A percentile compares a stretch with the other conserved stretches of the same genome.
Evolutionary conservation across 2,888 invertebrate genomes (phyloP).

Genomic region (Sphaerophoria taeniata): DNA sequence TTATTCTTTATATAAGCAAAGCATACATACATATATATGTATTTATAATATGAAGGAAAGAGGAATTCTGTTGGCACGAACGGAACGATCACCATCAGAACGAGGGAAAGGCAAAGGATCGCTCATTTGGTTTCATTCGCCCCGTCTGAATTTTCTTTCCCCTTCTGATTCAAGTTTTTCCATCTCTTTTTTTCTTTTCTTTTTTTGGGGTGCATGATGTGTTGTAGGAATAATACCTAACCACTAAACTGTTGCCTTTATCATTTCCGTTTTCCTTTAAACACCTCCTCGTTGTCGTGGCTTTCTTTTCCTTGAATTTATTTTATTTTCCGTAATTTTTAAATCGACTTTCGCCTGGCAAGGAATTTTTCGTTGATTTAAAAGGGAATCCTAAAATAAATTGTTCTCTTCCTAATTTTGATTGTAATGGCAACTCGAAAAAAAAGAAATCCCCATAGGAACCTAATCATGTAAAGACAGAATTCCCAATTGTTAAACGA

Average conservation of each 20-base stretch:
- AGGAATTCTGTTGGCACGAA: constrained; percentile 63
- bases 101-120: constrained; percentile 67
- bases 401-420: constrained; percentile 58
- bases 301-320: constrained; percentile 37
- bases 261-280: constrained; percentile 71
- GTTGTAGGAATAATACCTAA: constrained; percentile 34
- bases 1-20: constrained; percentile 4
- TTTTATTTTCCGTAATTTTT: constrained; percentile 34
- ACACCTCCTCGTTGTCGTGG: constrained; percentile 46
- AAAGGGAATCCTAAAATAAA: constrained; percentile 74
- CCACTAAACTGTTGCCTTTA: constrained; percentile 69
- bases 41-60: constrained; percentile 5
- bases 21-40: constrained; percentile 8
- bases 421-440: too few relatives aligned
- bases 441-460: too few relatives aligned
- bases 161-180: constrained; percentile 47
- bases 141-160: constrained; percentile 61
- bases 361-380: constrained; percentile 20
- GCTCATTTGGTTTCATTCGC: neutral
- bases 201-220: constrained; percentile 61
- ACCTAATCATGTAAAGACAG: too few relatives aligned
- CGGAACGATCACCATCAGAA: constrained; percentile 52
- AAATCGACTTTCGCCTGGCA: constrained; percentile 27
- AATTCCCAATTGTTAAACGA: too few relatives aligned
- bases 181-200: constrained; percentile 64